Evolutionary conservation across 2,888 invertebrate species (phyloP).

Genomic region (Phengaris alcon): DNA sequence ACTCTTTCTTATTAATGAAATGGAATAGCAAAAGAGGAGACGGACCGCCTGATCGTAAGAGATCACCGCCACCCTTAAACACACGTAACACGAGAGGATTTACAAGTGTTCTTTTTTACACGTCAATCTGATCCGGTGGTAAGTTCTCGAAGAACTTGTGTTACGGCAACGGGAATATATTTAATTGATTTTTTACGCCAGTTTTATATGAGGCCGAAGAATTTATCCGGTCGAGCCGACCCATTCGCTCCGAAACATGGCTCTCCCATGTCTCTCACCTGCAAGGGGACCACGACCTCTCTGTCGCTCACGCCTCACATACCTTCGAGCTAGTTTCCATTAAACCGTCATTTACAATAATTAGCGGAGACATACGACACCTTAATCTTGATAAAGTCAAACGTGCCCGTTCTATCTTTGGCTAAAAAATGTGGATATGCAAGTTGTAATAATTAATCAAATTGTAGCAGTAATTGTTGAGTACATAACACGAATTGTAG

Average conservation of each 20-base stretch:
- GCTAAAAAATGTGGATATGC: neutral
- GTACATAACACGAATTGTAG: neutral
- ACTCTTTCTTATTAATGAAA: neutral
- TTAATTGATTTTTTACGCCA: too few species aligned
- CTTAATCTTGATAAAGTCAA: constrained; percentile 24
- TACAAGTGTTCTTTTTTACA: too few species aligned
- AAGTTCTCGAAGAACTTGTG: too few species aligned
- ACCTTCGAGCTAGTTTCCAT: neutral
- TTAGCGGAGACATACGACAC: constrained; percentile 18
- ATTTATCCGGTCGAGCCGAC: neutral
- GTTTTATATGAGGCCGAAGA: too few species aligned
- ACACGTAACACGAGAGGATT: too few species aligned
- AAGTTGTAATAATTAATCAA: constrained; percentile 18
- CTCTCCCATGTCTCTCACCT: neutral
- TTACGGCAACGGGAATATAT: too few species aligned
- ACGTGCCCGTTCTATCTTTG: neutral
- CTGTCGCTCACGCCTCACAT: neutral
- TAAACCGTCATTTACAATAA: constrained; percentile 24
- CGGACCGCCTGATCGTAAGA: too few species aligned
- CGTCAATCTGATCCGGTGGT: too few species aligned
- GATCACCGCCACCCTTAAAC: too few species aligned
- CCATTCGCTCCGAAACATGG: neutral
- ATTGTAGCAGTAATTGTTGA: neutral
- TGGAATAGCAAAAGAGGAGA: neutral
- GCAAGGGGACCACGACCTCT: neutral